Base-by-base conservation (phyloP, 1,140 invertebrate species). In the Drosophila trapezifrons region DNA sequence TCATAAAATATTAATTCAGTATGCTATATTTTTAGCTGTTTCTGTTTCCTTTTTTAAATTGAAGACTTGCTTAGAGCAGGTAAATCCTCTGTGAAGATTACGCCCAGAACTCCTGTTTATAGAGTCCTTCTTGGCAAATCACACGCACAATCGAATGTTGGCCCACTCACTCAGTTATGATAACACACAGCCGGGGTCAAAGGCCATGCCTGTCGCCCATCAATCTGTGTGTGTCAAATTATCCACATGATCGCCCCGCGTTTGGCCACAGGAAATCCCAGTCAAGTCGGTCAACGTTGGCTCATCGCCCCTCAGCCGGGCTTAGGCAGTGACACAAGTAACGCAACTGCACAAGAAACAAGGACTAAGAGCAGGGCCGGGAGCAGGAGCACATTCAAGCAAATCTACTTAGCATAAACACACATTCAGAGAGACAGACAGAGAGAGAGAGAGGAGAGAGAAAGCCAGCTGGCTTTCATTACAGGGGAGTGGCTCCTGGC, bases 391-490 rank as follows among this genome's bases (percentile, higher is more conserved):
- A 85, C 81, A 80, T 85, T 81, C 76, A 54, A 55, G 69, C 46
- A 85, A 85, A 85, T 85, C 81, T 81, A 86, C 81, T 85, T 85
- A 85, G 57, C 82, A 85, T 85, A 85, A 85, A 46, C 25, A 56
- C 17, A 32, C 25, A 37, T 18, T n/a, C 13, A 17, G 17, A 13
- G 15, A 47, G 13, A 40, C 9, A 37, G 5, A 15, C 17, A n/a
- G 20, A 15, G 5, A 13, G 18, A 45, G 13, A 4, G 12, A 27
- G 27, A 15, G 55, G 3, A 10, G 2, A 35, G 0, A 54, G 51
- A 3, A 15, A 2, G 18, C 15, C 20, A 46, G 58, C 12, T 27
- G 54, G 67, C 65, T 43, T 71, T 71, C 66, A 72, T 72, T 72
- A 49, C 42, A 40, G 66, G 52, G 66, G 69, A 72, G 69, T 72